Base-by-base conservation (phyloP, 2,797 vertebrate species). In the Scolopax bukidnonensis region DNA sequence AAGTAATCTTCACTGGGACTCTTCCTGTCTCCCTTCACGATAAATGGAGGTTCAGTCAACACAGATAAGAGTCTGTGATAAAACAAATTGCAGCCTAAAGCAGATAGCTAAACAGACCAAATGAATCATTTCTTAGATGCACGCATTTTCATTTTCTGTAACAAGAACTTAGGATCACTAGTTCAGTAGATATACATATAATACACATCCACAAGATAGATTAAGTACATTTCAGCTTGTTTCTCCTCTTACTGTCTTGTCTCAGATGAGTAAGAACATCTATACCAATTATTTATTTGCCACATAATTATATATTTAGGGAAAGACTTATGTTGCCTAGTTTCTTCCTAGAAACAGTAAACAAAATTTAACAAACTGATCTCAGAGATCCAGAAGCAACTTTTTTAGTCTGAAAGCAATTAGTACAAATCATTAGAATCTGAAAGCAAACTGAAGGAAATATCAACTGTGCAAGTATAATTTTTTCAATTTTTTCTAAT, bases 51-150 rank as follows among this genome's bases (percentile, higher is more conserved):
- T 56, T 91, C 73, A 85, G 91, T 53, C 89, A 91, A 91, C 64
- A 64, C 32, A 85, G 90, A 64, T 67, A 94, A 87, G 50, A 85
- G 65, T 16, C 40, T 24, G 27, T 12, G 71, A 96, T 68, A 94
- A 93, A 96, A 92, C 51, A 94, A 95, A 95, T 9, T 68, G 61
- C 7, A 18, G 69, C 57, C 93, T 90, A 74, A 92, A 95, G 91
- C 61, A 94, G 87, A 81, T 6, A 89, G 33, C 60, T 67, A 79
- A 84, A 91, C 4, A 93, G 51, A 92, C 70, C 64, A 88, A 87
- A 86, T 89, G 14, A 86, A 83, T 91, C 5, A 80, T 68, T 78
- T 85, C 76, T 75, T 80, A 71, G 80, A 89, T 91, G 73, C 79
- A 89, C 38, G 54, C 1, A 4, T 59, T 95, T 83, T 89, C 75